These are phyloP conservation scores for Cheilosia vulpina DNA, from an alignment of 2,888 invertebrate genomes.

Conservation along the genomic window DNA sequence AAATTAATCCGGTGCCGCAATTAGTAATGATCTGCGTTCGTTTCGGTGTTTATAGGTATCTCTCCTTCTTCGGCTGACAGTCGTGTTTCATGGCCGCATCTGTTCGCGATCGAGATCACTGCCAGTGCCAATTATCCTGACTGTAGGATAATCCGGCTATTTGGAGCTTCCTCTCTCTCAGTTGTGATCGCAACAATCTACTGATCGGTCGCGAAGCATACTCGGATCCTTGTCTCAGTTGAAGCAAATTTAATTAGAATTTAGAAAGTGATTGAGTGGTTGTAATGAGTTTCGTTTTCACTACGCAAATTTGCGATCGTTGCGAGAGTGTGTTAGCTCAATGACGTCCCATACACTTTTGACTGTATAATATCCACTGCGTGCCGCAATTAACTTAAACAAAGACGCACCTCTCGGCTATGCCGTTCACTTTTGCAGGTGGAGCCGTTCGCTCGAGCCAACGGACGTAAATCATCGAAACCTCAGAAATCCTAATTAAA, in stretches of 20 bases:
- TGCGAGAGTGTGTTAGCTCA: conserved; percentile 31
- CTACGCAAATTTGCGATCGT: conserved; percentile 45
- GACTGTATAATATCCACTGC: conserved; percentile 40
- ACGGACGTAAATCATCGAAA: conserved; percentile 69
- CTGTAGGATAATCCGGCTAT: conserved; percentile 33
- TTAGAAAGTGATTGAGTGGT: conserved; percentile 8
- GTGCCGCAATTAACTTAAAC: conserved; percentile 60
- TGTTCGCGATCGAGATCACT: conserved; percentile 62
- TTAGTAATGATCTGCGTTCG: conserved; percentile 48
- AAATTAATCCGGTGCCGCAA: conserved; percentile 68
- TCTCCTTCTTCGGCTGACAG: conserved; percentile 45
- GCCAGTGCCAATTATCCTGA: conserved; percentile 61
- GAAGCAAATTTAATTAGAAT: conserved; percentile 3
- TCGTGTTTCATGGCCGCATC: conserved; percentile 50
- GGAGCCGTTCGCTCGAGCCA: conserved; percentile 28
- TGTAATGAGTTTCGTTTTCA: conserved; percentile 13
- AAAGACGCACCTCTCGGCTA: conserved; percentile 51
- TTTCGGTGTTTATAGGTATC: conserved; percentile 59
- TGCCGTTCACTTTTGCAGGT: conserved; percentile 38
- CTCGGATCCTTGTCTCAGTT: conserved; percentile 1
- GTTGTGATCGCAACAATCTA: conserved; percentile 37
- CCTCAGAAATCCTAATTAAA: conserved; percentile 70
- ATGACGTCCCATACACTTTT: conserved; percentile 26
- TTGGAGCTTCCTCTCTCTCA: conserved; percentile 13
- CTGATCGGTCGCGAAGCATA: conserved; percentile 36